Evolutionary conservation across 1,140 invertebrate genomes (phyloP).

Genomic region (Lepidurus arcticus): DNA sequence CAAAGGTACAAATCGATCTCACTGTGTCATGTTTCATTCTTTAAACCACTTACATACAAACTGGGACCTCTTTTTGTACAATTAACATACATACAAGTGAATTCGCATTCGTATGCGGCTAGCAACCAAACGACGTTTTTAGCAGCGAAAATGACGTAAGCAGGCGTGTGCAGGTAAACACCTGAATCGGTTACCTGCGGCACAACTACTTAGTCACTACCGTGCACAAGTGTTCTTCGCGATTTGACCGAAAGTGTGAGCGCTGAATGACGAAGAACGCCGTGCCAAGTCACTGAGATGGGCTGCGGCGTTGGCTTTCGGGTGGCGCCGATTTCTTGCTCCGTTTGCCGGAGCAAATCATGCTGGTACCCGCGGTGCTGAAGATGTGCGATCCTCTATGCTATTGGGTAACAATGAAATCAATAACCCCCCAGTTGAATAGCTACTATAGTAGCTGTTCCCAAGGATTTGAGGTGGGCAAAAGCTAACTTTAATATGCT

Average conservation of each 20-base stretch:
- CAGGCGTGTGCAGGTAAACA: slow-evolving; percentile 17
- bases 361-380: slow-evolving; percentile 6
- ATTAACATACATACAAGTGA: neutral
- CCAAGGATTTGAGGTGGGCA: too few species aligned
- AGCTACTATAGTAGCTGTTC: too few species aligned
- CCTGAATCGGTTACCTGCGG: neutral
- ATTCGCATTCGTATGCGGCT: neutral
- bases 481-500: neutral
- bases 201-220: slow-evolving; percentile 21
- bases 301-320: neutral
- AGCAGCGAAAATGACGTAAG: slow-evolving; percentile 3
- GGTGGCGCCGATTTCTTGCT: neutral
- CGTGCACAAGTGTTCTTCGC: neutral
- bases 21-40: too few species aligned
- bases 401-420: neutral
- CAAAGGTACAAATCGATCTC: too few species aligned
- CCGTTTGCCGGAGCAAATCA: neutral
- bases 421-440: neutral
- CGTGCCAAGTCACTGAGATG: neutral
- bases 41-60: too few species aligned
- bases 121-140: neutral
- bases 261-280: too few species aligned
- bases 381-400: neutral
- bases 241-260: neutral
- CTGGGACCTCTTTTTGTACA: too few species aligned